A percentile compares a stretch with the other conserved stretches of the same genome.
Evolutionary conservation across 2,113 vertebrate genomes (phyloP).

Genomic region (Chaetodon trifascialis): DNA sequence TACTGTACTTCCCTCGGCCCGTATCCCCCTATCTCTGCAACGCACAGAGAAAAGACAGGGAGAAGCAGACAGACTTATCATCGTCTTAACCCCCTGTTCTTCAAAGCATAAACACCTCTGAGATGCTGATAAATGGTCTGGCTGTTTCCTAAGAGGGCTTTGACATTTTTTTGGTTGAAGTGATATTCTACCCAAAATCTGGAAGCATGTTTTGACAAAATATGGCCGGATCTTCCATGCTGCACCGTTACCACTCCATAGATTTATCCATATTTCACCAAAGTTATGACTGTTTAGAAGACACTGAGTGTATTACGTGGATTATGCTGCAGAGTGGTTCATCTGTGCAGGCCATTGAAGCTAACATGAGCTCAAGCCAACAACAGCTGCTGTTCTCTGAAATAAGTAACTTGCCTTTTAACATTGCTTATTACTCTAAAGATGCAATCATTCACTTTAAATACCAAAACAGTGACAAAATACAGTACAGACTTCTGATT

Average conservation of each 20-base stretch:
- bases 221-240: neutral
- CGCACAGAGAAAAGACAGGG: slow-evolving; percentile 55
- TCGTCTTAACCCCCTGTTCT: slow-evolving; percentile 51
- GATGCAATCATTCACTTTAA: slow-evolving; percentile 36
- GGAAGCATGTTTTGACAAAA: slow-evolving; percentile 12
- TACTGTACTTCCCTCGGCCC: slow-evolving; percentile 65
- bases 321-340: neutral
- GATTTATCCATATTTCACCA: slow-evolving; percentile 15
- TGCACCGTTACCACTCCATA: neutral
- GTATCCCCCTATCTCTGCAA: slow-evolving; percentile 70
- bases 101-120: slow-evolving; percentile 64
- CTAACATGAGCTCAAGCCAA: neutral
- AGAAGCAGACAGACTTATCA: slow-evolving; percentile 36
- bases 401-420: slow-evolving; percentile 15
- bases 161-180: slow-evolving; percentile 28
- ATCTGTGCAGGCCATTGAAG: neutral
- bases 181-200: slow-evolving; percentile 1
- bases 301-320: neutral
- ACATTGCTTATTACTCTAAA: slow-evolving; percentile 13
- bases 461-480: slow-evolving; percentile 46
- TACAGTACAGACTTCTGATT: slow-evolving; percentile 33
- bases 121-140: slow-evolving; percentile 68
- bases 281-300: neutral
- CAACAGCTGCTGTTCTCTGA: neutral
- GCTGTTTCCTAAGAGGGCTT: slow-evolving; percentile 31